Evolutionary conservation across 2,797 vertebrate species (phyloP).

Genomic region (Pempheris klunzingeri): DNA sequence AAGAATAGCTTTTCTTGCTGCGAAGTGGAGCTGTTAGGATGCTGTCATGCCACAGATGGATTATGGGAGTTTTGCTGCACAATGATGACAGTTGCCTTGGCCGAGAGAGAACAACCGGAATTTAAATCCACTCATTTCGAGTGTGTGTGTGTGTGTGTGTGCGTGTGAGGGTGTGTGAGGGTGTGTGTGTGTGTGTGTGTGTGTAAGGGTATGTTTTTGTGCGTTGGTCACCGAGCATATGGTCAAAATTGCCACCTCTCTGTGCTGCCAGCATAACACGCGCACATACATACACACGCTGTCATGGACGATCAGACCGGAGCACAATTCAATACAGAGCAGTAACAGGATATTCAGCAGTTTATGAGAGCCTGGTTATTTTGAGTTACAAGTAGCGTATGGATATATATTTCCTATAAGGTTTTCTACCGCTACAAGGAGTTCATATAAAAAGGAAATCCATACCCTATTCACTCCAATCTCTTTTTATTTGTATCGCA

Average conservation of each 20-base stretch:
- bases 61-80: constrained; percentile 73
- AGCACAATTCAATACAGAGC: constrained; percentile 47
- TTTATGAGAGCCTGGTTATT: constrained; percentile 61
- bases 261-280: constrained; percentile 31
- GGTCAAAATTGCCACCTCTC: constrained; percentile 45
- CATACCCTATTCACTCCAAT: constrained; percentile 68
- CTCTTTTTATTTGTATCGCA: constrained; percentile 69
- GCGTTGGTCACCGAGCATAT: constrained; percentile 50
- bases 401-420: constrained; percentile 51
- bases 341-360: constrained; percentile 63
- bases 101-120: constrained; percentile 57
- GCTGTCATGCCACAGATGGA: constrained; percentile 74
- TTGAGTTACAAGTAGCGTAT: constrained; percentile 55
- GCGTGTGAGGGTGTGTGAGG: constrained; percentile 1
- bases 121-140: constrained; percentile 62
- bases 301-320: constrained; percentile 40
- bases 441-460: constrained; percentile 62
- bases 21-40: constrained; percentile 54
- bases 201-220: not conserved
- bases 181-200: constrained; percentile 2
- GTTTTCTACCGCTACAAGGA: constrained; percentile 42
- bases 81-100: constrained; percentile 67
- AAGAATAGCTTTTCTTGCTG: constrained; percentile 61
- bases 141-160: constrained; percentile 13
- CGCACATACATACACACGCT: not conserved